phyloP scores from a whole-genome alignment of 2,113 vertebrate genomes.

The Nerophis ophidion region DNA sequence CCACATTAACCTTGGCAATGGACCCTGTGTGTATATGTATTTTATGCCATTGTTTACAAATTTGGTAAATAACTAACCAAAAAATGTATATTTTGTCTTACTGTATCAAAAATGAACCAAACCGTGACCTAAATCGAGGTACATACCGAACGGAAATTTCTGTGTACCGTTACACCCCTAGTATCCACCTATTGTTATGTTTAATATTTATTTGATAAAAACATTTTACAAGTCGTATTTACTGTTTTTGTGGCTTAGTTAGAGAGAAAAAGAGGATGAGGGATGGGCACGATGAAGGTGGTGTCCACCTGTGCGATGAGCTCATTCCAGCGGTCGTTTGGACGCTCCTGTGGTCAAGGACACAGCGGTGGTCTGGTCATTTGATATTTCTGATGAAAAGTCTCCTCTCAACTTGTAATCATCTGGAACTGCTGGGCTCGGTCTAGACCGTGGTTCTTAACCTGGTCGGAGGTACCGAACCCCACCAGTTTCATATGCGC shows the following conservation, averaged over 20 bases:
- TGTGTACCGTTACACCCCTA: too few species aligned
- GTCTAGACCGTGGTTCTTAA: too few species aligned
- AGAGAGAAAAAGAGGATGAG: background rate
- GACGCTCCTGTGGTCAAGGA: conserved; percentile 41
- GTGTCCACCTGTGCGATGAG: conserved; percentile 29
- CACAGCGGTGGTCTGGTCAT: conserved; percentile 9
- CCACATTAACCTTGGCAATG: too few species aligned
- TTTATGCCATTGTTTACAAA: too few species aligned
- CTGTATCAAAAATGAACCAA: too few species aligned
- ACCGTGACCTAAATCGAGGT: too few species aligned
- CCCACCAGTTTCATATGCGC: too few species aligned
- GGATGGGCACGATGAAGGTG: conserved; percentile 31
- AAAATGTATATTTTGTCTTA: too few species aligned
- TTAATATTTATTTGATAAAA: background rate
- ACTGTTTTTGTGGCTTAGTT: background rate
- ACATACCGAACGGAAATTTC: too few species aligned
- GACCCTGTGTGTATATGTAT: too few species aligned
- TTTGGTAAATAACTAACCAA: too few species aligned
- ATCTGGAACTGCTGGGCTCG: conserved; percentile 19
- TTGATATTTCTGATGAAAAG: conserved; percentile 48
- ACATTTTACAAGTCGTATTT: conserved; percentile 14
- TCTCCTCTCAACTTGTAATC: conserved; percentile 25
- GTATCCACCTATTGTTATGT: background rate
- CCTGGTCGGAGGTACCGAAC: too few species aligned
- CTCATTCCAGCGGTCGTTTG: conserved; percentile 45